phyloP scores from a whole-genome alignment of 1,140 invertebrate species.

The Babylonia areolata region DNA sequence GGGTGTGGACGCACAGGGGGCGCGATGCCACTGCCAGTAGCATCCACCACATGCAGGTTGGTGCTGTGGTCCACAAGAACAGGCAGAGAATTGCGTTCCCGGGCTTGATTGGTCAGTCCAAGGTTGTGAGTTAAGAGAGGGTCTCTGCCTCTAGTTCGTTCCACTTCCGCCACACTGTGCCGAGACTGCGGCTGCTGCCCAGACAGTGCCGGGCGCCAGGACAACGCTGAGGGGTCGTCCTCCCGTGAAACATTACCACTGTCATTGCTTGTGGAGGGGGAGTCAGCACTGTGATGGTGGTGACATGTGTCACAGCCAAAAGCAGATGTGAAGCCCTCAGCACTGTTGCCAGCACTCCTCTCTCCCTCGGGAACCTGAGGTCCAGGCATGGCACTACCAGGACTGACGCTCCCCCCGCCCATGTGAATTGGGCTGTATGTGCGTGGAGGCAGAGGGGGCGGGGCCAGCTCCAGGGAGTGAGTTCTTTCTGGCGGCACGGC shows the following conservation, averaged over 20 bases:
- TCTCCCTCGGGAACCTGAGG: slow-evolving; percentile 28
- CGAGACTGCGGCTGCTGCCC: slow-evolving; percentile 37
- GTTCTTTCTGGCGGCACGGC: slow-evolving; percentile 8
- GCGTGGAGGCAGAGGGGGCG: slow-evolving; percentile 68
- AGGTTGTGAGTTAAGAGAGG: slow-evolving; percentile 31
- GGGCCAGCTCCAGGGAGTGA: slow-evolving; percentile 42
- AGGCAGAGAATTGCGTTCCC: slow-evolving; percentile 36
- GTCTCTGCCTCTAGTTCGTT: slow-evolving; percentile 31
- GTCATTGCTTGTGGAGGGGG: slow-evolving; percentile 34
- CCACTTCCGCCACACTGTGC: slow-evolving; percentile 35
- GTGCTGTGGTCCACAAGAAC: slow-evolving; percentile 15
- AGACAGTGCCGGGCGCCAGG: slow-evolving; percentile 12
- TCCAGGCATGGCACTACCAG: slow-evolving; percentile 13
- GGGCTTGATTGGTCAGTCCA: slow-evolving; percentile 31
- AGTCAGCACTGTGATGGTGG: slow-evolving; percentile 10
- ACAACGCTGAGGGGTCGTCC: slow-evolving; percentile 27
- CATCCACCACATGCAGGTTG: not conserved
- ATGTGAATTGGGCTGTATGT: slow-evolving; percentile 68
- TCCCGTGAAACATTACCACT: slow-evolving; percentile 22
- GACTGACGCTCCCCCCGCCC: slow-evolving; percentile 28
- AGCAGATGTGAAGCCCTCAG: slow-evolving; percentile 14
- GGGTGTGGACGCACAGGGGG: slow-evolving; percentile 26
- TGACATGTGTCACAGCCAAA: slow-evolving; percentile 12
- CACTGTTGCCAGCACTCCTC: slow-evolving; percentile 13
- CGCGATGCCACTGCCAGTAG: slow-evolving; percentile 1